A percentile compares a stretch with the other conserved stretches of the same genome.
These are phyloP conservation scores for Mandrillus leucophaeus DNA, from an alignment of 2,113 vertebrate species.

Conservation along the genomic window DNA sequence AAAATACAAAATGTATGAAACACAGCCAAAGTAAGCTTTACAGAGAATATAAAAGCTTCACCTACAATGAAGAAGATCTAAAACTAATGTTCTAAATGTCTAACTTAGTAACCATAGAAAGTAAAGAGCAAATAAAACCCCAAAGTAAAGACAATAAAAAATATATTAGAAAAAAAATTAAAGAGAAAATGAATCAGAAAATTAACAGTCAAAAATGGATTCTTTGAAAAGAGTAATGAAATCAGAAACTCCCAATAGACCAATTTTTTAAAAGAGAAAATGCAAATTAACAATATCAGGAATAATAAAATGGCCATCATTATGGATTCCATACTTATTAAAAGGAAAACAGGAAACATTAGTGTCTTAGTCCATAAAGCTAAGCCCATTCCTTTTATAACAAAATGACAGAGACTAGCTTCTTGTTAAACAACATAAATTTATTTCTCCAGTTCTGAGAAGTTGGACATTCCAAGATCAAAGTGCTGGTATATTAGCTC, in stretches of 20 bases:
- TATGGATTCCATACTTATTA: not conserved
- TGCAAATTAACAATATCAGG: not conserved
- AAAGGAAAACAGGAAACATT: not conserved
- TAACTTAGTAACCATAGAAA: not conserved
- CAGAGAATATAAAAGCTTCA: not conserved
- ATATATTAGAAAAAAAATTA: not conserved
- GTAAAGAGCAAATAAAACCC: not conserved
- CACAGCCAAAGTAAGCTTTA: not conserved
- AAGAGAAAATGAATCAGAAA: not conserved
- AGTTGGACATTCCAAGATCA: not conserved
- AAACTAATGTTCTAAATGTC: not conserved
- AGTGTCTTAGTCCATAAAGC: not conserved
- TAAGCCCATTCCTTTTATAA: not conserved
- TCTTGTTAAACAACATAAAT: not conserved
- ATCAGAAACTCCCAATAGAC: not conserved
- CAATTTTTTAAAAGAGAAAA: not conserved
- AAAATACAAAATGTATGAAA: not conserved
- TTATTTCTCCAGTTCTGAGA: not conserved
- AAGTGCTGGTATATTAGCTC: not conserved
- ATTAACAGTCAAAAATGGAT: not conserved
- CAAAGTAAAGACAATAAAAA: not conserved
- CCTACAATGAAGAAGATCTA: not conserved
- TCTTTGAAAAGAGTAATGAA: not conserved
- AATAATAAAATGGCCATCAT: not conserved
- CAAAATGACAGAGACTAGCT: not conserved